These are phyloP conservation scores for Poeciliopsis retropinna DNA, from an alignment of 2,113 vertebrate species.

Conservation along the genomic window DNA sequence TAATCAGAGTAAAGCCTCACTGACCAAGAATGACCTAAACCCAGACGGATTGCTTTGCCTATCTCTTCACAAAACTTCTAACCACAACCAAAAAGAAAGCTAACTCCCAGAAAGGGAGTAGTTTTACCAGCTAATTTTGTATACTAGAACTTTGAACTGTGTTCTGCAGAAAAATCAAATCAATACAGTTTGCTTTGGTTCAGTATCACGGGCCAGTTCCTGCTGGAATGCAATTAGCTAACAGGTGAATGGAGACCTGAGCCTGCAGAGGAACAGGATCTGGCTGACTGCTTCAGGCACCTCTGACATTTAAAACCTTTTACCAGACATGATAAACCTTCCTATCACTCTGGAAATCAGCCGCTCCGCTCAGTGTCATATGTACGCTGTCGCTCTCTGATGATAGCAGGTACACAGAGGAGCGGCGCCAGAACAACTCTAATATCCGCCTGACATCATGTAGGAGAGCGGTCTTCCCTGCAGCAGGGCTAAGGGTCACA, in stretches of 20 bases:
- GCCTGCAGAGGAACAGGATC: slow-evolving; percentile 45
- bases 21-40: slow-evolving; percentile 46
- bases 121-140: slow-evolving; percentile 1
- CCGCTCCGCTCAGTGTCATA: slow-evolving; percentile 37
- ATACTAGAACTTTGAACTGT: not conserved
- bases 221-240: slow-evolving; percentile 25
- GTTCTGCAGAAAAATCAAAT: too few species aligned
- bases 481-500: slow-evolving; percentile 14
- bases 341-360: slow-evolving; percentile 46
- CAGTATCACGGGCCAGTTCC: not conserved
- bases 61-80: slow-evolving; percentile 9
- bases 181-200: not conserved
- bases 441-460: slow-evolving; percentile 16
- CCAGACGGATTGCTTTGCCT: slow-evolving; percentile 3
- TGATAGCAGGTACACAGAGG: slow-evolving; percentile 44
- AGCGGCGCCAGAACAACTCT: slow-evolving; percentile 14
- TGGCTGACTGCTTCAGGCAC: slow-evolving; percentile 39
- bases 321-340: slow-evolving; percentile 31
- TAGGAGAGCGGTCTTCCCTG: slow-evolving; percentile 14
- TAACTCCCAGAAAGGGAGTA: not conserved
- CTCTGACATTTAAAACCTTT: slow-evolving; percentile 58
- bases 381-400: slow-evolving; percentile 13
- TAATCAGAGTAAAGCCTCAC: slow-evolving; percentile 51
- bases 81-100: not conserved
- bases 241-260: slow-evolving; percentile 38